Evolutionary conservation across 2,888 invertebrate species (phyloP).

Genomic region (Silvanus unidentatus): DNA sequence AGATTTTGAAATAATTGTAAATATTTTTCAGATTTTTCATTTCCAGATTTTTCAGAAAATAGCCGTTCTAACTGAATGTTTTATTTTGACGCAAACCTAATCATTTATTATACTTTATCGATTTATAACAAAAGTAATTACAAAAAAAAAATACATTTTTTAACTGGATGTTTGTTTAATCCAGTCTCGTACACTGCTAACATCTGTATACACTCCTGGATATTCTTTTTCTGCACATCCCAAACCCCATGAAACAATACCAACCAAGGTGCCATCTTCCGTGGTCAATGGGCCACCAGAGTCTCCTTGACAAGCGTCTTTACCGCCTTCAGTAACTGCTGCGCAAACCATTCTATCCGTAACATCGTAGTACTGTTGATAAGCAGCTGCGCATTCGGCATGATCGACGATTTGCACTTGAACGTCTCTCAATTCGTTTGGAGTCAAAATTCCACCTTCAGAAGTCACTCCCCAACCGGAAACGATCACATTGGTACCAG

Average conservation of each 20-base stretch:
- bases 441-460: conserved; percentile 11
- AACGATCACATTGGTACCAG: conserved; percentile 17
- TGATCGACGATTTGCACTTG: neutral
- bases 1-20: too few relatives aligned
- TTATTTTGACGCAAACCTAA: too few relatives aligned
- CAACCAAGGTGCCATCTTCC: neutral
- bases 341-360: conserved; percentile 29
- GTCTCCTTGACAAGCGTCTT: conserved; percentile 24
- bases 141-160: too few relatives aligned
- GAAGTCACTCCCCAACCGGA: conserved; percentile 26
- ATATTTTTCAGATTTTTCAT: too few relatives aligned
- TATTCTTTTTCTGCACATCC: conserved; percentile 1
- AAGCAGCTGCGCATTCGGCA: neutral
- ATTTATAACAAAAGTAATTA: too few relatives aligned
- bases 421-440: conserved; percentile 13
- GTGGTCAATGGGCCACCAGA: conserved; percentile 2
- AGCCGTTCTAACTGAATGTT: too few relatives aligned
- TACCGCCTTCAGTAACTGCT: conserved; percentile 22
- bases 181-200: neutral
- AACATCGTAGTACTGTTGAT: conserved; percentile 6
- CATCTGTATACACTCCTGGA: conserved; percentile 2
- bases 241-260: conserved; percentile 2
- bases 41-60: too few relatives aligned
- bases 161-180: too few relatives aligned
- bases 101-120: too few relatives aligned